Percentiles rank a stretch among this genome's conserved stretches.
Conservation (phyloP, 2,888 invertebrate genomes). For the Cartodere bifasciata region DNA sequence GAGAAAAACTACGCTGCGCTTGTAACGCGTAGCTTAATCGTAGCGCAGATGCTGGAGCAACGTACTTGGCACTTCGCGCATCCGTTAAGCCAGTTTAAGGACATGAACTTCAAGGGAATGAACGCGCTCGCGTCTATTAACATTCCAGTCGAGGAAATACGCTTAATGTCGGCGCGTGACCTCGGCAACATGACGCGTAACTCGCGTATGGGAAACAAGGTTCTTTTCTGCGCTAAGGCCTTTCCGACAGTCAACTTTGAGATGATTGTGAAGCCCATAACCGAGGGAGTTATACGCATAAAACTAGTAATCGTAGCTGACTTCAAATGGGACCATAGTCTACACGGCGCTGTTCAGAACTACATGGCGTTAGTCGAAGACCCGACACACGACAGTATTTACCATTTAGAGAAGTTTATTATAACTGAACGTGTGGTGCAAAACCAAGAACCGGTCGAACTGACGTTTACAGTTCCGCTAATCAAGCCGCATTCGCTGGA, state of each 20-base stretch:
- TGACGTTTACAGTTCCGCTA: constrained; percentile 92
- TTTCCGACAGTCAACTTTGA: constrained; percentile 77
- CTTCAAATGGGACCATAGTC: constrained; percentile 74
- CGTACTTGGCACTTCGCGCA: constrained; percentile 81
- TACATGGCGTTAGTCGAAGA: constrained; percentile 99
- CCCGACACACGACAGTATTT: constrained; percentile 84
- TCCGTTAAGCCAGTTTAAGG: constrained; percentile 75
- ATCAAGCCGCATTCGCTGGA: constrained; percentile 83
- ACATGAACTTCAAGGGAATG: constrained; percentile 63
- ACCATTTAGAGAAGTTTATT: constrained; percentile 89
- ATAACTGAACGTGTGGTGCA: constrained; percentile 45
- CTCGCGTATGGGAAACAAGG: constrained; percentile 56
- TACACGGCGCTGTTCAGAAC: constrained; percentile 69
- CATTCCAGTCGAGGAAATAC: constrained; percentile 61
- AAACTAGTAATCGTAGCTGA: constrained; percentile 65
- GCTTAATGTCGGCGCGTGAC: constrained; percentile 80
- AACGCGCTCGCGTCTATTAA: constrained; percentile 65
- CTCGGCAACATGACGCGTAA: constrained; percentile 70
- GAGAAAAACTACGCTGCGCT: constrained; percentile 77
- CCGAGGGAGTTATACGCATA: constrained; percentile 78
- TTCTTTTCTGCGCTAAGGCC: constrained; percentile 75
- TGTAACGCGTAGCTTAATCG: constrained; percentile 69
- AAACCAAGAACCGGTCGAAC: constrained; percentile 57
- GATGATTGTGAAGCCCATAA: constrained; percentile 86
- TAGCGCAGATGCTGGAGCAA: constrained; percentile 88